Percentiles rank a stretch among this genome's conserved stretches.
These are phyloP conservation scores for Drepanosiphum platanoidis DNA, from an alignment of 2,888 invertebrate genomes.

Conservation along the genomic window DNA sequence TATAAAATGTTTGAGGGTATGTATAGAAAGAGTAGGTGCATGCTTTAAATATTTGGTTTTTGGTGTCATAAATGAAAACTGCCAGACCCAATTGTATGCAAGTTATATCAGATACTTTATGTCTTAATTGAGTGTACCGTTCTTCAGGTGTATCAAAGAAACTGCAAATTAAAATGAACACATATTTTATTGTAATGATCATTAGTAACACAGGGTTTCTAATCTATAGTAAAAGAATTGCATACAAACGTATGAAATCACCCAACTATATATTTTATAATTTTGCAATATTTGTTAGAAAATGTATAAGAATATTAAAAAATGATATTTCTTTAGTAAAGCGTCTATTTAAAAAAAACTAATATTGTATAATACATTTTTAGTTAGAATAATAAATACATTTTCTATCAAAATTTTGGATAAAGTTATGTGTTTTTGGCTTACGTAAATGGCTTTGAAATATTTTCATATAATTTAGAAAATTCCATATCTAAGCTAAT, in stretches of 20 bases:
- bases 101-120: conserved; percentile 45
- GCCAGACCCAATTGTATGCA: conserved; percentile 48
- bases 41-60: conserved; percentile 2
- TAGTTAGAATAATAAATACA: not conserved
- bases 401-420: not conserved
- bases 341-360: too few relatives aligned
- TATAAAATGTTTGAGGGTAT: conserved; percentile 46
- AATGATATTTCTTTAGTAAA: too few relatives aligned
- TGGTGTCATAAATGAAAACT: conserved; percentile 37
- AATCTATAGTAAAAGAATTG: too few relatives aligned
- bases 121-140: conserved; percentile 29
- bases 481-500: conserved; percentile 52
- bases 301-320: too few relatives aligned
- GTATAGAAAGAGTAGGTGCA: conserved; percentile 38
- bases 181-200: not conserved
- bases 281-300: too few relatives aligned
- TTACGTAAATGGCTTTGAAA: conserved; percentile 35
- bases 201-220: too few relatives aligned
- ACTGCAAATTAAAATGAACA: conserved; percentile 23
- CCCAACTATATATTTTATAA: too few relatives aligned
- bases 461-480: conserved; percentile 24
- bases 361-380: too few relatives aligned
- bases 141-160: conserved; percentile 44
- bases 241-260: too few relatives aligned
- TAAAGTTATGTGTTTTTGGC: not conserved